phyloP scores from a whole-genome alignment of 2,888 invertebrate species.

The Cheilosia vernalis region DNA sequence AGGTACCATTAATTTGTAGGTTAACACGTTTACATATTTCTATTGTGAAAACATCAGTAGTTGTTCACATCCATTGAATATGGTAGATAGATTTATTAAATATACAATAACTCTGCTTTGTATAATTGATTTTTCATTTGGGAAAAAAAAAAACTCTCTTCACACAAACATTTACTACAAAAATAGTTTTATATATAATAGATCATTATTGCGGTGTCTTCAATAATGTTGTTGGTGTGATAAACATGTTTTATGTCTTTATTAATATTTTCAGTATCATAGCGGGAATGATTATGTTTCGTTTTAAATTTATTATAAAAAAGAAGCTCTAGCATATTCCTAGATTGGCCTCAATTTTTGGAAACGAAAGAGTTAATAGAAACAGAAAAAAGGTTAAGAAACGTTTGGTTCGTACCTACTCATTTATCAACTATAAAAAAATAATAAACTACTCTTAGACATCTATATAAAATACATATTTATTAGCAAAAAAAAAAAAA shows the following conservation, averaged over 20 bases:
- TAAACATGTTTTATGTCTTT: constrained; percentile 33
- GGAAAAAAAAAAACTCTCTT: constrained; percentile 30
- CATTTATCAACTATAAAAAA: constrained; percentile 33
- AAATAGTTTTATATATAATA: constrained; percentile 58
- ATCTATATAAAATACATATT: constrained; percentile 70
- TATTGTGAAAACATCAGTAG: constrained; percentile 11
- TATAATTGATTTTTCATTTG: constrained; percentile 38
- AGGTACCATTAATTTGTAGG: constrained; percentile 71
- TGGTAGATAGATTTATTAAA: constrained; percentile 29
- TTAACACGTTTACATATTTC: constrained; percentile 41
- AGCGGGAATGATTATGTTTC: constrained; percentile 62
- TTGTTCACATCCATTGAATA: constrained; percentile 12
- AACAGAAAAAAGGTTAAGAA: constrained; percentile 21
- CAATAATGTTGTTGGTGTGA: constrained; percentile 14
- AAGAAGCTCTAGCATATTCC: not conserved
- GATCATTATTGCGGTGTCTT: not conserved
- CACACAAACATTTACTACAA: constrained; percentile 64
- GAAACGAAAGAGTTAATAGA: not conserved
- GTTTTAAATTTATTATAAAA: not conserved
- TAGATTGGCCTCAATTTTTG: not conserved
- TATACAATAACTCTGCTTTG: constrained; percentile 28
- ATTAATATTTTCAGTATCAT: constrained; percentile 23
- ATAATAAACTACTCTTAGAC: constrained; percentile 60
- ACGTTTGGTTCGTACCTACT: constrained; percentile 33
- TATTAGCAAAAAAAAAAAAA: constrained; percentile 59